phyloP scores from a whole-genome alignment of 2,113 vertebrate species.

The Eubucco bourcierii region DNA sequence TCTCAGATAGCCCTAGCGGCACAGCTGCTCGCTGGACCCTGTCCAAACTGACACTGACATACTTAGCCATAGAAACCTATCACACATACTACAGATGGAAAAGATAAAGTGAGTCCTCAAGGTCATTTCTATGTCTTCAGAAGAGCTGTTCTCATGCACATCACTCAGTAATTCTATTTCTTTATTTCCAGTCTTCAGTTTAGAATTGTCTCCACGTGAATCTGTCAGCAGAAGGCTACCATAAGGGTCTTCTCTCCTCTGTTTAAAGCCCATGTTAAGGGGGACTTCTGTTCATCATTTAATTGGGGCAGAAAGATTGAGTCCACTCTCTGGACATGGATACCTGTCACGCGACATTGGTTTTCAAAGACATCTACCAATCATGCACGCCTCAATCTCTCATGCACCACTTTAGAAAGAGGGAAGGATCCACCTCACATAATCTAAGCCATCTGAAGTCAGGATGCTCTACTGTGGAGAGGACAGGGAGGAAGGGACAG shows the following conservation, averaged over 20 bases:
- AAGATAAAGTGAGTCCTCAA: background rate
- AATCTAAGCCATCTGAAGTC: background rate
- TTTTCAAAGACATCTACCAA: background rate
- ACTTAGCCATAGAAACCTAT: background rate
- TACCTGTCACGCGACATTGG: background rate
- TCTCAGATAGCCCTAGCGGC: background rate
- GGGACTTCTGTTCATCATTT: background rate
- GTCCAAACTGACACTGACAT: slow-evolving; percentile 42
- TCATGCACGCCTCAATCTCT: background rate
- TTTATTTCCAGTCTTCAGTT: background rate
- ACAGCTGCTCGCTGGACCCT: slow-evolving; percentile 44
- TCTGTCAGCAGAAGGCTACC: background rate
- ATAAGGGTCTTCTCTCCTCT: background rate
- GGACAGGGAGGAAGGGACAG: fast-evolving
- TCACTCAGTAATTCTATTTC: background rate
- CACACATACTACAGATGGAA: slow-evolving; percentile 36
- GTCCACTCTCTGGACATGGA: background rate
- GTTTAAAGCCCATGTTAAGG: background rate
- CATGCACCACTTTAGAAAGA: background rate
- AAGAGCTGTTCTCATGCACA: slow-evolving; percentile 5
- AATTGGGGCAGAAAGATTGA: background rate
- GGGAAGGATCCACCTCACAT: background rate
- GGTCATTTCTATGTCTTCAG: background rate
- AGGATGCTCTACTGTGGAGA: background rate
- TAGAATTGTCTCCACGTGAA: background rate